Evolutionary conservation across 2,113 vertebrate genomes (phyloP), one percentile per base, ranked within the genome.

Genomic region (Stegostoma tigrinum): DNA sequence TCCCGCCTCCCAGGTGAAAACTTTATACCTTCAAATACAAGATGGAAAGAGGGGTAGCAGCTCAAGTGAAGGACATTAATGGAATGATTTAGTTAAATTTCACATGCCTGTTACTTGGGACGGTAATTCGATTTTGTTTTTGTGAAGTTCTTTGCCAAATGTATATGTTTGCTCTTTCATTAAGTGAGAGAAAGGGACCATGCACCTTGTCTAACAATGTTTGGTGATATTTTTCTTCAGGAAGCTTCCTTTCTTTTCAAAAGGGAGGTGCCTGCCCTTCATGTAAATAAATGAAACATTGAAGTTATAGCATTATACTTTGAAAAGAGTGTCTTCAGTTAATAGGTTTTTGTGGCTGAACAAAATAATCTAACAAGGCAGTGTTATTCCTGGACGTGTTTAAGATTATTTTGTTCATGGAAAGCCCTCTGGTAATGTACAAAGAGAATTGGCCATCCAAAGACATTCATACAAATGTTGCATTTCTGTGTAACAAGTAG

Each of bases 71-170:
- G 10, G 61, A 42, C 64, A n/a, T 42, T 67, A 19, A 67, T 34
- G 24, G 14, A 67, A 34, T 83, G 6, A 94, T 21, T n/a, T n/a
- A 23, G 64, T 38, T 70, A 66, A 94, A 24, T 94, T 94, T 67
- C 10, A 67, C 64, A 2, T 42, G 48, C 27, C 24, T 89, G 10
- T 55, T 48, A 64, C 38, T 38, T 0, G n/a, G 30, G 64, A 38
- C n/a, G 45, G 38, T 70, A 10, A 70, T 68, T 68, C 24, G 21
- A 45, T 55, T 17, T 21, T 61, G 87, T n/a, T 90, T 52, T 52
- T 90, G 52, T 64, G 48, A 52, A 15, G 87, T 90, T 55, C 87
- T 90, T 90, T 90, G 48, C 87, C 48, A 90, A 90, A 90, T n/a
- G 17, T 90, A 55, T 14, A 86, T 75, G 30, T 90, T 61, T 0